phyloP scores from a whole-genome alignment of 2,888 invertebrate genomes.

The Zaprionus lineosus region DNA sequence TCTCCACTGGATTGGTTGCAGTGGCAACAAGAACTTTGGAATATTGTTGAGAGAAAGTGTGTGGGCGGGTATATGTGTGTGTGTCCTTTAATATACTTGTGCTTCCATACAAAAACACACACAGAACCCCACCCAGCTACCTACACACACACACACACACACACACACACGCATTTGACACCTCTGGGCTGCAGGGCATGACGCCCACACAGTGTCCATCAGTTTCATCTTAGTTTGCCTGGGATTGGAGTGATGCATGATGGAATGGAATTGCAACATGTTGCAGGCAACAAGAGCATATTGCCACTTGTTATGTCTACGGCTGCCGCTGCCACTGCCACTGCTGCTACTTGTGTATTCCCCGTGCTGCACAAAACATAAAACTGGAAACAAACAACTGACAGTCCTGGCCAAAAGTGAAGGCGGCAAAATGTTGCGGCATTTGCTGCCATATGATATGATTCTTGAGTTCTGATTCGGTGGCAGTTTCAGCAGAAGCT shows the following conservation, averaged over 20 bases:
- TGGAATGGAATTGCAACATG: constrained; percentile 31
- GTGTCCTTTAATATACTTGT: not conserved
- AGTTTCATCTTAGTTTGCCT: constrained; percentile 38
- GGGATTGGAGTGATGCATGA: constrained; percentile 16
- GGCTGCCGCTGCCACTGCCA: not conserved
- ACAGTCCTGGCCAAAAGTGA: constrained; percentile 52
- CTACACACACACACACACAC: not conserved
- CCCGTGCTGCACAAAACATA: not conserved
- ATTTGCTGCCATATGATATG: constrained; percentile 66
- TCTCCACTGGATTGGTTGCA: no score
- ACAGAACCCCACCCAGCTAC: not conserved
- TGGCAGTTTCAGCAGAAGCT: constrained; percentile 49
- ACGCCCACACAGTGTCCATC: constrained; percentile 23
- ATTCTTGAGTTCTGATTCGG: constrained; percentile 67
- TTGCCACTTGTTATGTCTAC: constrained; percentile 26
- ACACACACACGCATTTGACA: constrained; percentile 4
- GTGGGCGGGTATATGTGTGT: not conserved
- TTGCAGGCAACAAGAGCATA: constrained; percentile 40
- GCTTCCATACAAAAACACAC: no score
- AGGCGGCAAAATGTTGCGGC: constrained; percentile 52
- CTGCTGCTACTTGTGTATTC: constrained; percentile 10
- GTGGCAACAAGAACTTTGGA: no score
- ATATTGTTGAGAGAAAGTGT: not conserved
- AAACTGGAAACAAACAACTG: constrained; percentile 15
- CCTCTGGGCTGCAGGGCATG: not conserved